Conservation (phyloP, 2,888 invertebrate genomes). For the Unio pictorum region DNA sequence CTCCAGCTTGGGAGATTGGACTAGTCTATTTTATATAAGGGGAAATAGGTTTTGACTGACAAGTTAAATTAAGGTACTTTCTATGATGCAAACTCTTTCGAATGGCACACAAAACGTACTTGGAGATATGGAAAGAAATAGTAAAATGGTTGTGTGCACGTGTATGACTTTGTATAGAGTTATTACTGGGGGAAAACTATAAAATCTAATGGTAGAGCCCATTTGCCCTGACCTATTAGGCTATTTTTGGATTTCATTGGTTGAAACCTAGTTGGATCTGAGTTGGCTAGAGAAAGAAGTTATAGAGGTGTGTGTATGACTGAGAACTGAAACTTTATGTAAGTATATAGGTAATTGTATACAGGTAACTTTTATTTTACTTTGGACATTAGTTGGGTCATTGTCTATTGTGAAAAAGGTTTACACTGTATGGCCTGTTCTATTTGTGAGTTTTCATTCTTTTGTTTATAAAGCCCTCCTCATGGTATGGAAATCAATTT, state of each 20-base stretch:
- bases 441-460: neutral
- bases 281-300: conserved; percentile 31
- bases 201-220: conserved; percentile 12
- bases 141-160: too few relatives aligned
- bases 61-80: conserved; percentile 16
- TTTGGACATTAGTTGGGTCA: conserved; percentile 3
- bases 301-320: conserved; percentile 33
- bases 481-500: too few relatives aligned
- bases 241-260: conserved; percentile 34
- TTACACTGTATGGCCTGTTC: neutral
- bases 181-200: neutral
- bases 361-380: conserved; percentile 10
- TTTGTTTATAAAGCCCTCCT: neutral
- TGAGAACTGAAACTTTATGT: conserved; percentile 16
- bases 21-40: conserved; percentile 33
- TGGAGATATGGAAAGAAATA: too few relatives aligned
- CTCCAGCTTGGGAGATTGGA: conserved; percentile 46
- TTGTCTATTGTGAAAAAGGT: neutral
- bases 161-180: neutral
- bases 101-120: too few relatives aligned
- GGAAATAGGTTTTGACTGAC: conserved; percentile 21
- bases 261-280: conserved; percentile 35
- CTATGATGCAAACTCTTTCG: conserved; percentile 7
- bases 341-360: conserved; percentile 9
- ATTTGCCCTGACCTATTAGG: conserved; percentile 6